Percentiles rank a stretch among this genome's conserved stretches.
These are phyloP conservation scores for Malthinus seriepunctatus DNA, from an alignment of 2,888 invertebrate genomes.

Conservation along the genomic window DNA sequence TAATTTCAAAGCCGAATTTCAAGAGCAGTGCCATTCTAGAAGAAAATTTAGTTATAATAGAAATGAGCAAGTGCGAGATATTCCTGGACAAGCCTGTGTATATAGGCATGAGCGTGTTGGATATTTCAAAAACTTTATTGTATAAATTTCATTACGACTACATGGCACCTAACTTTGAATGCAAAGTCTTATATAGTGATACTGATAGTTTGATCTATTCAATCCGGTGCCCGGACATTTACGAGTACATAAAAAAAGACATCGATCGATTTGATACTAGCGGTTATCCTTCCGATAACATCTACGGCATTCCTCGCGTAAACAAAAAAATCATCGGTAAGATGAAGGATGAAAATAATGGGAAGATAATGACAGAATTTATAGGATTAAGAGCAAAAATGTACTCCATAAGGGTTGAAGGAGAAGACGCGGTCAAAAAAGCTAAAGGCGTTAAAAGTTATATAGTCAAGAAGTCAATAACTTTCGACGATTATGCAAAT, in stretches of 20 bases:
- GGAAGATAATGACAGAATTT: constrained; percentile 38
- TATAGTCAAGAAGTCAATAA: constrained; percentile 8
- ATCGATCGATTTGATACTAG: constrained; percentile 35
- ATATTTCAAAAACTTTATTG: constrained; percentile 40
- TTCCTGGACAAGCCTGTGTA: constrained; percentile 32
- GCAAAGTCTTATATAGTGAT: constrained; percentile 34
- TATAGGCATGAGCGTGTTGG: constrained; percentile 37
- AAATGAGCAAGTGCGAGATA: constrained; percentile 30
- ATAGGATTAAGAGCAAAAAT: constrained; percentile 37
- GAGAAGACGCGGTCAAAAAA: constrained; percentile 31
- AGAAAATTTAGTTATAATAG: constrained; percentile 20
- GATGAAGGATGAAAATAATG: constrained; percentile 41
- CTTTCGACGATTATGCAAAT: constrained; percentile 12
- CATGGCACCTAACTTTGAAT: neutral
- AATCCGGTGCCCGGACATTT: constrained; percentile 22
- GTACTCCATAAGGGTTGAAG: constrained; percentile 31
- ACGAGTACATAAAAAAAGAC: constrained; percentile 24
- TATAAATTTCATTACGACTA: constrained; percentile 40
- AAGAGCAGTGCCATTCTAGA: constrained; percentile 28
- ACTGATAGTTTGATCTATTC: constrained; percentile 28
- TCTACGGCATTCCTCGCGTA: constrained; percentile 30
- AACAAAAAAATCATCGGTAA: constrained; percentile 40
- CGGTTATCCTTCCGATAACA: constrained; percentile 31
- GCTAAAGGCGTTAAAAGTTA: constrained; percentile 13
- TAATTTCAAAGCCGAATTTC: constrained; percentile 32